Evolutionary conservation across 2,888 invertebrate genomes (phyloP).

Genomic region (Tholera decimalis): DNA sequence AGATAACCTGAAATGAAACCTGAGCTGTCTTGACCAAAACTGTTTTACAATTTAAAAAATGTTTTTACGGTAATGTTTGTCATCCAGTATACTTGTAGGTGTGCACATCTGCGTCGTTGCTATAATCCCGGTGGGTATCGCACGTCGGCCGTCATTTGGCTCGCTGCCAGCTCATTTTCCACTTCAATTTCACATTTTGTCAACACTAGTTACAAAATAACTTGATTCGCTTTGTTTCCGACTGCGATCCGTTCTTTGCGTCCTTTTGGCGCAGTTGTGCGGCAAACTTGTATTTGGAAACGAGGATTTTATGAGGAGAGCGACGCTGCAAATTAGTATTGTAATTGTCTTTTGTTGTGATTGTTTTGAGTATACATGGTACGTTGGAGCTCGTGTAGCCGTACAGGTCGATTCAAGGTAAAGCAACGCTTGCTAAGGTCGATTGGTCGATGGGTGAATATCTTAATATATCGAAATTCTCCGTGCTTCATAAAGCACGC

Average conservation of each 20-base stretch:
- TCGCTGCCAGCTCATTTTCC: slow-evolving; percentile 63
- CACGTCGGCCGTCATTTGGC: slow-evolving; percentile 53
- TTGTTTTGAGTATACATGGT: not conserved
- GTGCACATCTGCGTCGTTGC: slow-evolving; percentile 2
- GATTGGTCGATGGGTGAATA: too few relatives aligned
- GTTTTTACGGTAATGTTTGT: not conserved
- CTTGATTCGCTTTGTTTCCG: slow-evolving; percentile 51
- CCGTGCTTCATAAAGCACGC: too few relatives aligned
- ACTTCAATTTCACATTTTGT: slow-evolving; percentile 65
- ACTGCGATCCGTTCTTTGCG: slow-evolving; percentile 36
- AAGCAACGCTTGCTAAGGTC: too few relatives aligned
- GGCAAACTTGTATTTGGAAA: slow-evolving; percentile 15
- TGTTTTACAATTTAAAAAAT: not conserved
- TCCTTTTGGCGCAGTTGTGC: slow-evolving; percentile 47
- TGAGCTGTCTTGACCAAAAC: too few relatives aligned
- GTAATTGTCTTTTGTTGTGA: slow-evolving; percentile 16
- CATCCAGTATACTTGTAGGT: not conserved
- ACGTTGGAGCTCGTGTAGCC: too few relatives aligned
- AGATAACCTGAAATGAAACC: too few relatives aligned
- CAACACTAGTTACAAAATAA: slow-evolving; percentile 65
- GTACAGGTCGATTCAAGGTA: too few relatives aligned
- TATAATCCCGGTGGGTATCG: slow-evolving; percentile 1
- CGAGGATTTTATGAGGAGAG: slow-evolving; percentile 10
- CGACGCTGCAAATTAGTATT: slow-evolving; percentile 16
- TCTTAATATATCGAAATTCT: too few relatives aligned